Evolutionary conservation across 2,797 vertebrate species (phyloP).

Genomic region (Sarcophilus harrisii): DNA sequence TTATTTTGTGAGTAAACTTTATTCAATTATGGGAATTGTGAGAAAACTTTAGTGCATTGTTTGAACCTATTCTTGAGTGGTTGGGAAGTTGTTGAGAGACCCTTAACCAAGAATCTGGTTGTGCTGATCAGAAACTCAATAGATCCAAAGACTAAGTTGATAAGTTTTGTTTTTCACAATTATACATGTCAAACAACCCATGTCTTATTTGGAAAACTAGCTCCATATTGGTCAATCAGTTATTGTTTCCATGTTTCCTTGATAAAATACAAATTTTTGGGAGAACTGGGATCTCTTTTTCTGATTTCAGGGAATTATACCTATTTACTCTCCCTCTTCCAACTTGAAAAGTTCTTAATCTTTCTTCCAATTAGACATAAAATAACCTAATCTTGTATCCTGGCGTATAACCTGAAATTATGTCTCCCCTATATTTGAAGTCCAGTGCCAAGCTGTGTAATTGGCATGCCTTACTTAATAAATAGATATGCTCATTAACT

Average conservation of each 20-base stretch:
- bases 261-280: neutral
- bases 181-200: neutral
- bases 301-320: neutral
- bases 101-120: neutral
- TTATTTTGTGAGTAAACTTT: neutral
- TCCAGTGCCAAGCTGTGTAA: neutral
- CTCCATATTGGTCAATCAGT: neutral
- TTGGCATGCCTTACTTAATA: neutral
- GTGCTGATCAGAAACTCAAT: neutral
- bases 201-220: neutral
- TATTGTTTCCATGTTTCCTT: neutral
- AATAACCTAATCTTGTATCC: neutral
- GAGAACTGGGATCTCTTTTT: neutral
- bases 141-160: neutral
- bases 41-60: neutral
- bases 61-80: neutral
- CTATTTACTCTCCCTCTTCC: neutral
- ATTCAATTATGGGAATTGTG: neutral
- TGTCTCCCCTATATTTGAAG: neutral
- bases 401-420: neutral
- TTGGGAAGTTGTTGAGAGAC: neutral
- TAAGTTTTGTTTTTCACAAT: neutral
- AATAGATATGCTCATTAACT: neutral
- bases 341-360: neutral
- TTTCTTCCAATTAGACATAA: neutral